A percentile compares a stretch with the other conserved stretches of the same genome.
Evolutionary conservation across 2,797 vertebrate genomes (phyloP).

Genomic region (Propithecus perrieri): DNA sequence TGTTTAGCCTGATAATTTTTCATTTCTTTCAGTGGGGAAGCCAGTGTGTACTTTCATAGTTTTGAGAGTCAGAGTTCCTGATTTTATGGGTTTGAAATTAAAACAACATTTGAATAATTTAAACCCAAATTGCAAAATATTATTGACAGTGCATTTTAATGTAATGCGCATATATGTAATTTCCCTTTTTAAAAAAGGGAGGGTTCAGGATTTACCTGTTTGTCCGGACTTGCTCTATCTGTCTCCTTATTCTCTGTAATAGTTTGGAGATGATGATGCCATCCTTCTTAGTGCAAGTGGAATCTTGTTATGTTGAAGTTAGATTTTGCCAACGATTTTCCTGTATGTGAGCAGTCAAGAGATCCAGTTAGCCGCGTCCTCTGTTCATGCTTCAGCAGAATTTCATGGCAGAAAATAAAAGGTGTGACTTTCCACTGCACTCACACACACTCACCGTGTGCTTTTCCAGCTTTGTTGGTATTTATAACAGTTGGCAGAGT

Average conservation of each 20-base stretch:
- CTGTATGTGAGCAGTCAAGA: not conserved
- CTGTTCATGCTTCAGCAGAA: not conserved
- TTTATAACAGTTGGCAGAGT: not conserved
- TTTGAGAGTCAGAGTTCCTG: not conserved
- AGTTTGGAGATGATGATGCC: not conserved
- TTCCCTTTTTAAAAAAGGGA: not conserved
- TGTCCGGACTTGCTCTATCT: slow-evolving; percentile 44
- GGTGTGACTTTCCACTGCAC: not conserved
- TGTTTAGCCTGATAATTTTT: not conserved
- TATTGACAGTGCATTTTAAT: not conserved
- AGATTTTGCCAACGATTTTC: not conserved
- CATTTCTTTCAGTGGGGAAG: not conserved
- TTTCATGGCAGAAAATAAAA: not conserved
- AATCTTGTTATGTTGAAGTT: slow-evolving; percentile 46
- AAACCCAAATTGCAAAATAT: not conserved
- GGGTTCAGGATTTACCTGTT: slow-evolving; percentile 40
- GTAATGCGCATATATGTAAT: not conserved
- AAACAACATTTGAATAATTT: slow-evolving; percentile 40
- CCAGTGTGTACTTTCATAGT: not conserved
- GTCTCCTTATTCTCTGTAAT: slow-evolving; percentile 39
- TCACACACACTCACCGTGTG: not conserved
- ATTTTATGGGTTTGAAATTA: slow-evolving; percentile 15
- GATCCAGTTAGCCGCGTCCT: not conserved
- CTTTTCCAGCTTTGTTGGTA: not conserved
- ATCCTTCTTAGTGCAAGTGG: slow-evolving; percentile 33